Conservation (phyloP, 2,888 invertebrate species). For the Trichopria drosophilae region DNA sequence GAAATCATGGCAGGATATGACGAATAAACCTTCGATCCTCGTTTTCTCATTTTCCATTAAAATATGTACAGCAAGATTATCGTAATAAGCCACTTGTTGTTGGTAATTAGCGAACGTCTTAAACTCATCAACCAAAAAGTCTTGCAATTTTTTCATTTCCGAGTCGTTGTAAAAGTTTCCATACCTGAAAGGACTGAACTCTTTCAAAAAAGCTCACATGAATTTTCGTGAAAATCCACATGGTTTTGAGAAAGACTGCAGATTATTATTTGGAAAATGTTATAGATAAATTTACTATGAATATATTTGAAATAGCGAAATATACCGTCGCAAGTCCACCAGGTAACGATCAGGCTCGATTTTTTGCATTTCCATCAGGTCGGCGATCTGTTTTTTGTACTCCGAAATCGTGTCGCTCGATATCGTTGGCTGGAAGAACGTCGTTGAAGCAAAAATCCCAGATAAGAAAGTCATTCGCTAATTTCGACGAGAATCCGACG, state of each 20-base stretch:
- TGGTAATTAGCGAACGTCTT: conserved; percentile 69
- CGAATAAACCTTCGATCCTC: conserved; percentile 79
- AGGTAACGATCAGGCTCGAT: conserved; percentile 73
- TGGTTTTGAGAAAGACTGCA: neutral
- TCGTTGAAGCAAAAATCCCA: neutral
- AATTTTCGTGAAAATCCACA: neutral
- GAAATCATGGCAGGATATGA: conserved; percentile 78
- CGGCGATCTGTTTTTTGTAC: conserved; percentile 68
- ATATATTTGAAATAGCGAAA: conserved; percentile 6
- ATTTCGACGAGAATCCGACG: neutral
- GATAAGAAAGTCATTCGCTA: neutral
- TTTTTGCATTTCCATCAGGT: conserved; percentile 70
- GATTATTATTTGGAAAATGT: conserved; percentile 11
- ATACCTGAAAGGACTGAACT: conserved; percentile 41
- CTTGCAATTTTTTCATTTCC: conserved; percentile 58
- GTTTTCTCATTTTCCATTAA: conserved; percentile 66
- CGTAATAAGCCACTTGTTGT: conserved; percentile 65
- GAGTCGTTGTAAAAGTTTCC: conserved; percentile 44
- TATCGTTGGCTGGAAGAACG: conserved; percentile 70
- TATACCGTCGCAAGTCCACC: conserved; percentile 64
- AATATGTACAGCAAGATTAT: conserved; percentile 66
- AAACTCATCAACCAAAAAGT: conserved; percentile 68
- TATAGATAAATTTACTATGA: conserved; percentile 1
- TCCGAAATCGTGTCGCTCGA: conserved; percentile 68
- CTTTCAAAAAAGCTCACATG: conserved; percentile 10